Evolutionary conservation across 2,888 invertebrate species (phyloP).

Genomic region (Palloptera scutellata): DNA sequence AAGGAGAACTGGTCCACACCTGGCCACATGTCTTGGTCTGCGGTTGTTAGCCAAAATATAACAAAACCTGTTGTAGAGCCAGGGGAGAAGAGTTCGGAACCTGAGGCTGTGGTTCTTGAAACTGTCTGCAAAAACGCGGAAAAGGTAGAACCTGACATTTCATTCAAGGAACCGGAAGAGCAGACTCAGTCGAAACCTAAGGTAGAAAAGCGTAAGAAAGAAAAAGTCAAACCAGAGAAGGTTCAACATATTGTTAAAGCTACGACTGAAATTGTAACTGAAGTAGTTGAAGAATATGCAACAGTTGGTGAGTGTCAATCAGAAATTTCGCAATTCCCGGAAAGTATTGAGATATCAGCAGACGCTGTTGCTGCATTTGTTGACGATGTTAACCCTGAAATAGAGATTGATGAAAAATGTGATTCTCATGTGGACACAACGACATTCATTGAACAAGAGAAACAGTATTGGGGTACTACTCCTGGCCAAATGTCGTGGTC

Average conservation of each 20-base stretch:
- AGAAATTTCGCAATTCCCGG: too few species aligned
- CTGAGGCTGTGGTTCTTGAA: too few species aligned
- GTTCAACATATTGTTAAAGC: neutral
- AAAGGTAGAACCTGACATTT: too few species aligned
- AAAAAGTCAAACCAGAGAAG: neutral
- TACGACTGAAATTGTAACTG: neutral
- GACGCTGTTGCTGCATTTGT: too few species aligned
- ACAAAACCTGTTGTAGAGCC: too few species aligned
- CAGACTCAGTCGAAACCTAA: neutral
- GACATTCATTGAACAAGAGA: conserved; percentile 19
- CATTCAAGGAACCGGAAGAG: too few species aligned
- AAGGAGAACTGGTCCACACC: neutral
- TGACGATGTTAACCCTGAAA: neutral
- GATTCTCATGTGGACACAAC: too few species aligned
- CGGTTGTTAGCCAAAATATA: conserved; percentile 28
- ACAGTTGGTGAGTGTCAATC: neutral
- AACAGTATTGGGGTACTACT: neutral
- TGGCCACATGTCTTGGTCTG: conserved; percentile 43
- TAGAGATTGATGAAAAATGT: neutral
- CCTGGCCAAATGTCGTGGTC: conserved; percentile 38
- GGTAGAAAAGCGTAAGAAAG: neutral
- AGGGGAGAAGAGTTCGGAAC: too few species aligned
- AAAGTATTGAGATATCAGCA: too few species aligned
- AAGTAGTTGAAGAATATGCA: neutral
- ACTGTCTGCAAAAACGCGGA: too few species aligned